Percentiles rank a stretch among this genome's conserved stretches.
Evolutionary conservation across 2,113 vertebrate species (phyloP).

Genomic region (Brevimyrus niger): DNA sequence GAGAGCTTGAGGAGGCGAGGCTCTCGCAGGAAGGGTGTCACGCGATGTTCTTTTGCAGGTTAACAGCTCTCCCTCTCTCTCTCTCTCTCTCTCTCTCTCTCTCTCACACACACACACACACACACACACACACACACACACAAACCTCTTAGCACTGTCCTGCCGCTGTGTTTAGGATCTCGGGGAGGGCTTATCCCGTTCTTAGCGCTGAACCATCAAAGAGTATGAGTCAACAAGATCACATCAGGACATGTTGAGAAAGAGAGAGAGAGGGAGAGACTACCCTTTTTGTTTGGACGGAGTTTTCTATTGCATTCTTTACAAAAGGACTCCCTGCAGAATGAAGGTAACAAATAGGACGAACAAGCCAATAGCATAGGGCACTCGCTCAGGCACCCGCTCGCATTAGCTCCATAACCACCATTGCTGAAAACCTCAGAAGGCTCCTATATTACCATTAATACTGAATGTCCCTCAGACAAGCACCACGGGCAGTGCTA

Average conservation of each 20-base stretch:
- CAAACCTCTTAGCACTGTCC: not conserved
- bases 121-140: not conserved
- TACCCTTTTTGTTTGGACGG: not conserved
- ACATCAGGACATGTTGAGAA: conserved; percentile 1
- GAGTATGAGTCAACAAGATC: conserved; percentile 16
- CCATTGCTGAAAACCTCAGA: not conserved
- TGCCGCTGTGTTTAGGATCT: conserved; percentile 8
- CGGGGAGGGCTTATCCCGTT: conserved; percentile 14
- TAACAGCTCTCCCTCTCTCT: not conserved
- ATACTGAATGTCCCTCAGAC: not conserved
- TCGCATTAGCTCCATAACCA: not conserved
- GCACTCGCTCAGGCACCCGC: conserved; percentile 1
- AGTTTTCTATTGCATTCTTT: conserved; percentile 11
- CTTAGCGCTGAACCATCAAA: conserved; percentile 18
- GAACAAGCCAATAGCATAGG: not conserved
- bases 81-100: not conserved
- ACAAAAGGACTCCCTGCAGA: not conserved
- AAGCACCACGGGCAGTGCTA: not conserved
- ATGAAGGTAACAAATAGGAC: not conserved
- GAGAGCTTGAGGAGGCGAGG: not conserved
- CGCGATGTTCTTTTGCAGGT: not conserved
- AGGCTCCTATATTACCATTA: not conserved
- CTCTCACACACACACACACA: too few species aligned
- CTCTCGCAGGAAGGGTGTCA: not conserved
- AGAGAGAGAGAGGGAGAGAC: not conserved